These are phyloP conservation scores for Hippocampus comes DNA, from an alignment of 2,113 vertebrate genomes.

Conservation along the genomic window DNA sequence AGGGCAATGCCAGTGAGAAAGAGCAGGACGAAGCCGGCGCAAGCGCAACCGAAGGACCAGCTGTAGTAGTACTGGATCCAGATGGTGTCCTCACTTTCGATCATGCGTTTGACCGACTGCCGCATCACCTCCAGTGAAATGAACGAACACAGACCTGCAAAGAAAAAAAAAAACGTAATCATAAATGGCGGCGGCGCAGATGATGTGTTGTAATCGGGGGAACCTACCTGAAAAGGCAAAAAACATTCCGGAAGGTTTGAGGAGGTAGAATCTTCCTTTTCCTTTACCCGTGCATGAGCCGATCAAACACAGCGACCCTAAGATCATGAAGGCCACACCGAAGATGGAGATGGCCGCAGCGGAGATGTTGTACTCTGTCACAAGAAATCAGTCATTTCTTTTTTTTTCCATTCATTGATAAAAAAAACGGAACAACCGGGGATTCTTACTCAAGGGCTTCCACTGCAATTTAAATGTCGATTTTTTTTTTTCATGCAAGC, in stretches of 20 bases:
- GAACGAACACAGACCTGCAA: conserved; percentile 87
- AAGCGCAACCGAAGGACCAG: conserved; percentile 93
- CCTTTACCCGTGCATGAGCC: conserved; percentile 79
- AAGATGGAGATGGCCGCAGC: conserved; percentile 95
- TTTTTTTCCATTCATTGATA: not conserved
- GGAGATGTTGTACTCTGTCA: conserved; percentile 94
- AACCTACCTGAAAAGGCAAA: conserved; percentile 86
- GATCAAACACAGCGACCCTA: conserved; percentile 80
- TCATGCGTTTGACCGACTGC: conserved; percentile 94
- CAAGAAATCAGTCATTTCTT: not conserved
- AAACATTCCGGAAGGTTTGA: conserved; percentile 93
- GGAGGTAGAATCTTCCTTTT: conserved; percentile 82
- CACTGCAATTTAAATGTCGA: not conserved
- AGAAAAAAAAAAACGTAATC: not conserved
- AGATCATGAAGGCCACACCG: conserved; percentile 83
- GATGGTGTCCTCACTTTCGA: conserved; percentile 87
- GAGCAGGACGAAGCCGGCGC: conserved; percentile 82
- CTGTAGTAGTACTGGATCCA: conserved; percentile 88
- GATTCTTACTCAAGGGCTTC: not conserved
- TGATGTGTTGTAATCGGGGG: not conserved
- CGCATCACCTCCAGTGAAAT: conserved; percentile 95
- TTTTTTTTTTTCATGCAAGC: not conserved
- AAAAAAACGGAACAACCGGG: not conserved
- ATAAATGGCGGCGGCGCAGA: not conserved
- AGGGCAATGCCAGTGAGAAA: conserved; percentile 84